Evolutionary conservation across 2,113 vertebrate genomes (phyloP), one percentile per base, ranked within the genome.

Genomic region (Nibea albiflora): DNA sequence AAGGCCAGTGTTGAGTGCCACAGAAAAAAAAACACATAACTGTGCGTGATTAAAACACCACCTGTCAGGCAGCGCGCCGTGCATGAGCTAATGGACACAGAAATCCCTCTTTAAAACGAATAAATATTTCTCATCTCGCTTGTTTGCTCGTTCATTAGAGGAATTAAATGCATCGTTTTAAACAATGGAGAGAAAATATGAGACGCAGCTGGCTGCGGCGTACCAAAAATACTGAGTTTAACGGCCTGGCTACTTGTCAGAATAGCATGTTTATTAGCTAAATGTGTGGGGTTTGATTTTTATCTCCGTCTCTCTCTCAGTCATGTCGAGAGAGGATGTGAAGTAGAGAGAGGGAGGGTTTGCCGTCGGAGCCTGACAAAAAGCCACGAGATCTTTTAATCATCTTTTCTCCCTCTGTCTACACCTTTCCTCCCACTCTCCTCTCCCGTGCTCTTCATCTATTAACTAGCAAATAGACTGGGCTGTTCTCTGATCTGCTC

Each of bases 311-410:
- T 42, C 46, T 26, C 42, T 47, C 50, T 78, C 53, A 14, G 70
- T 88, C 82, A 68, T 80, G 75, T 76, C 73, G 44, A 86, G 72
- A 84, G 46, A 14, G n/a, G 58, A 62, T 24, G 70, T 42, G 54
- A 78, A 73, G 63, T 53, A 75, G 70, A 72, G 65, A 72, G 46
- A 58, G 42, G 35, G 35, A 39, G 35, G 35, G 35, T 39, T 14
- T 64, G 57, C 24, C 1, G 28, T 19, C 50, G 69, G 19, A 79
- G 76, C 35, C 68, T 81, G 73, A 83, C 66, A 78, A 80, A 76
- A 80, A 79, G 74, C 62, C 76, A 81, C 39, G 57, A 81, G 66
- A 84, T 85, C 62, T 42, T 87, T 84, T 87, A 83, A 87, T 89
- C 82, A 80, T 81, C 76, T 80, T 66, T 80, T 85, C 71, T 74